A percentile compares a stretch with the other conserved stretches of the same genome.
These are phyloP conservation scores for Baronia brevicornis DNA, from an alignment of 2,888 invertebrate species.

Conservation along the genomic window DNA sequence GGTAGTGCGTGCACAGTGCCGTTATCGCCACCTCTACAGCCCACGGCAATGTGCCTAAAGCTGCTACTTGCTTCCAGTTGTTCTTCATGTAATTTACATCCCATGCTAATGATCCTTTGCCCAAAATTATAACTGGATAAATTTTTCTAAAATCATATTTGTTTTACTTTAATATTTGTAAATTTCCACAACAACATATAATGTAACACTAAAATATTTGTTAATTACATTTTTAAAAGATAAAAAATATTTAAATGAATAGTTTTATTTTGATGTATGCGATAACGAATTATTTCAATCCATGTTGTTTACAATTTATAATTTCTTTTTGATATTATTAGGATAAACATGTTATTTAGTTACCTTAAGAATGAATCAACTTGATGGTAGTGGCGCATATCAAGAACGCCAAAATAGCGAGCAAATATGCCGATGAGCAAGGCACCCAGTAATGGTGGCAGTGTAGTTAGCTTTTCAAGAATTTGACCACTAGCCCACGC, in stretches of 20 bases:
- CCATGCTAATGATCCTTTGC: conserved; percentile 60
- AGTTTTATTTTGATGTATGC: too few species aligned
- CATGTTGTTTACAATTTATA: too few species aligned
- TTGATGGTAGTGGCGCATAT: conserved; percentile 49
- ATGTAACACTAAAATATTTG: neutral
- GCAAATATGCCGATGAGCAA: conserved; percentile 54
- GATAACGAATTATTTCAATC: too few species aligned
- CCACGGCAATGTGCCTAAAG: conserved; percentile 59
- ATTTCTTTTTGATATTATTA: too few species aligned
- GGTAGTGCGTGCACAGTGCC: conserved; percentile 41
- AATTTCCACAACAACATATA: too few species aligned
- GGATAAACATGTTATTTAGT: conserved; percentile 1
- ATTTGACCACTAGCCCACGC: conserved; percentile 51
- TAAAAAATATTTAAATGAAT: too few species aligned
- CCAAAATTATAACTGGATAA: conserved; percentile 60
- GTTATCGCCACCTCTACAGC: conserved; percentile 44
- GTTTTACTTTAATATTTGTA: too few species aligned
- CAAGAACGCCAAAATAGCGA: conserved; percentile 46
- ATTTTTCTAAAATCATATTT: conserved; percentile 42
- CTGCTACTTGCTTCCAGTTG: conserved; percentile 46
- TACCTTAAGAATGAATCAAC: conserved; percentile 58
- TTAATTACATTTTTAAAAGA: too few species aligned
- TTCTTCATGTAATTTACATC: conserved; percentile 46
- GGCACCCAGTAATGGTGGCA: conserved; percentile 55
- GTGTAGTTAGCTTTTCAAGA: conserved; percentile 39